Percentiles rank a stretch among this genome's conserved stretches.
These are phyloP conservation scores for Rhipidura dahli DNA, from an alignment of 2,113 vertebrate genomes.

Conservation along the genomic window DNA sequence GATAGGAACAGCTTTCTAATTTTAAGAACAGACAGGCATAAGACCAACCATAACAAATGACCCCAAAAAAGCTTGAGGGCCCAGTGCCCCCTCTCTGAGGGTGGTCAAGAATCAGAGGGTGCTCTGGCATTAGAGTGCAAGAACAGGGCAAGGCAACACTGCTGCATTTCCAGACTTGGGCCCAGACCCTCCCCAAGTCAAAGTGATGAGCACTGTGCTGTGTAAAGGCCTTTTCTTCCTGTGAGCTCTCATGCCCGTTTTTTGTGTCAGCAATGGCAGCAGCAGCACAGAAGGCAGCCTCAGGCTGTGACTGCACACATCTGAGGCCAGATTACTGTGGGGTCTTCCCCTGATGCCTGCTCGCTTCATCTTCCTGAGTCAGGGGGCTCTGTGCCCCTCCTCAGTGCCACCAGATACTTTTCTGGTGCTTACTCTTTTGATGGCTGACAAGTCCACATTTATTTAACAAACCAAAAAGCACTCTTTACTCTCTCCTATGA, in stretches of 20 bases:
- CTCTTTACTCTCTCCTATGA: background rate
- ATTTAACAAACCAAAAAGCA: background rate
- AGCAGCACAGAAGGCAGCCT: background rate
- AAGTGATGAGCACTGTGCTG: fast-evolving
- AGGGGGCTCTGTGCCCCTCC: background rate
- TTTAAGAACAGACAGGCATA: background rate
- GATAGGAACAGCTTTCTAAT: background rate
- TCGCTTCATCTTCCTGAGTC: background rate
- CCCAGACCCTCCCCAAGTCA: background rate
- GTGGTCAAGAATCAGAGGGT: background rate
- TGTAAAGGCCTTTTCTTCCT: background rate
- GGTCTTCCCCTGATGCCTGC: too few relatives aligned
- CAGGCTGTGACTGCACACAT: fast-evolving
- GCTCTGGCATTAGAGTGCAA: background rate
- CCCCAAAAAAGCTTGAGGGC: background rate
- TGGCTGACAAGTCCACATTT: background rate
- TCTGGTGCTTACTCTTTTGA: background rate
- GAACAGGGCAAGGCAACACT: background rate
- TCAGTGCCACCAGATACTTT: background rate
- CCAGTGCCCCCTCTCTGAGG: fast-evolving
- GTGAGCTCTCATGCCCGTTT: fast-evolving
- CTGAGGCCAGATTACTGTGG: background rate
- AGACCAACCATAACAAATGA: background rate
- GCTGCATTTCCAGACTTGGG: background rate
- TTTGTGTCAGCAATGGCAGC: background rate